phyloP scores from a whole-genome alignment of 2,113 vertebrate genomes.

The Paramormyrops kingsleyae region DNA sequence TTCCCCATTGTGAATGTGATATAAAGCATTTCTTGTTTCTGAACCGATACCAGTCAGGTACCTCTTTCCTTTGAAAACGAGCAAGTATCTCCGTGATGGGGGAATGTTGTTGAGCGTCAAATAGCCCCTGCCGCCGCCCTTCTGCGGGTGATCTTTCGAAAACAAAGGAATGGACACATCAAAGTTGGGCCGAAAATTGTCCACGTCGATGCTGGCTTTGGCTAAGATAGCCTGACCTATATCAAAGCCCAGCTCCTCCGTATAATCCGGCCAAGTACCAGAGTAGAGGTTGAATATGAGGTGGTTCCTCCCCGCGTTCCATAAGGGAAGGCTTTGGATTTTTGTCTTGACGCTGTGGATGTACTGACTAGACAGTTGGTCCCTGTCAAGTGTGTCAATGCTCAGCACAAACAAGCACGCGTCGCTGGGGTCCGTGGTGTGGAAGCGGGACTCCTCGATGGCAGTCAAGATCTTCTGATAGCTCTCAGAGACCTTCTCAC shows the following conservation, averaged over 20 bases:
- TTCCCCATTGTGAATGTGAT: constrained; percentile 68
- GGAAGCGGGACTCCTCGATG: constrained; percentile 63
- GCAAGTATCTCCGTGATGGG: constrained; percentile 61
- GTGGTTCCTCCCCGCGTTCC: constrained; percentile 69
- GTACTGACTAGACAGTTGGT: constrained; percentile 64
- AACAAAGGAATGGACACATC: constrained; percentile 70
- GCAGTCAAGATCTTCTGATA: constrained; percentile 66
- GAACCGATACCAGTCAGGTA: constrained; percentile 72
- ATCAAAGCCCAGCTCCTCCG: constrained; percentile 69
- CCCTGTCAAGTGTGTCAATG: constrained; percentile 67
- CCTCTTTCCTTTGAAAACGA: constrained; percentile 72
- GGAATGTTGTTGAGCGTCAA: constrained; percentile 51
- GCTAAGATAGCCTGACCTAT: constrained; percentile 69
- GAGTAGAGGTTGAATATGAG: constrained; percentile 72
- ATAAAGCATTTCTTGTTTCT: constrained; percentile 69
- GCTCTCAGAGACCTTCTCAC: constrained; percentile 58
- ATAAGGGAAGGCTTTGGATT: constrained; percentile 62
- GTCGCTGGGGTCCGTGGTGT: constrained; percentile 55
- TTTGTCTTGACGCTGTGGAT: constrained; percentile 57
- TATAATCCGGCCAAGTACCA: constrained; percentile 71
- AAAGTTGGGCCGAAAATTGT: constrained; percentile 64
- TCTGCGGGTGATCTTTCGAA: constrained; percentile 67
- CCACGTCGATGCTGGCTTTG: constrained; percentile 63
- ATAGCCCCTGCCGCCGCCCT: constrained; percentile 52
- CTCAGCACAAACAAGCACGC: constrained; percentile 65